Evolutionary conservation across 2,797 vertebrate genomes (phyloP), one percentile per base, ranked within the genome.

Genomic region (Anolis apletophallus): DNA sequence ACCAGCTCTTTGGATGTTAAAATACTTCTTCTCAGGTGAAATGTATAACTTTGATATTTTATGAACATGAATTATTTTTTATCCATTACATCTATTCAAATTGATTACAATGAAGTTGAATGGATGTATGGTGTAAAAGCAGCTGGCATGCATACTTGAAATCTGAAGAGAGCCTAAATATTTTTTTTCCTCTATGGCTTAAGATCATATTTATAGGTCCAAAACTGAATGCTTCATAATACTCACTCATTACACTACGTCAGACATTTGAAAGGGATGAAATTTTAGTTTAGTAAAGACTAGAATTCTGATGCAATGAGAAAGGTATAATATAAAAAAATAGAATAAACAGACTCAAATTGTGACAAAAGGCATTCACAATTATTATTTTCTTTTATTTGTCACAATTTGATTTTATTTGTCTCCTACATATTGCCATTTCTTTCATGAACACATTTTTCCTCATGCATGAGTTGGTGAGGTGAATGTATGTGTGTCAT

Each of bases 1-100:
- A 55, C 36, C 72, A 26, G 10, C 11, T 50, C 72, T 74, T 78
- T 78, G 57, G 9, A 78, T 34, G 89, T 72, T 40, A 57, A 74
- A 83, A 79, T 81, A 11, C 5, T 85, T 85, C 80, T 80, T 90
- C 88, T 90, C 19, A 78, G 5, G 54, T 5, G n/a, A 1, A 59
- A 13, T 2, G 32, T 11, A 78, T 36, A 19, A 78, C 19, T 40
- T 26, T 16, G 21, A 11, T 34, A 64, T 57, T 80, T 80, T 34
- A 61, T 82, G 32, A 78, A 13, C 19, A 57, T 57, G 26, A 5
- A 54, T 75, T 26, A 52, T 5, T 50, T n/a, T 46, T 34, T 57
- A 2, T 32, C 11, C 10, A 59, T n/a, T 57, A 9, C 32, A 23
- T 57, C 34, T 57, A 19, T 36, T 36, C 17, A 13, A 36, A 55